Base-by-base conservation (phyloP, 2,797 vertebrate genomes). In the Mus spretus region DNA sequence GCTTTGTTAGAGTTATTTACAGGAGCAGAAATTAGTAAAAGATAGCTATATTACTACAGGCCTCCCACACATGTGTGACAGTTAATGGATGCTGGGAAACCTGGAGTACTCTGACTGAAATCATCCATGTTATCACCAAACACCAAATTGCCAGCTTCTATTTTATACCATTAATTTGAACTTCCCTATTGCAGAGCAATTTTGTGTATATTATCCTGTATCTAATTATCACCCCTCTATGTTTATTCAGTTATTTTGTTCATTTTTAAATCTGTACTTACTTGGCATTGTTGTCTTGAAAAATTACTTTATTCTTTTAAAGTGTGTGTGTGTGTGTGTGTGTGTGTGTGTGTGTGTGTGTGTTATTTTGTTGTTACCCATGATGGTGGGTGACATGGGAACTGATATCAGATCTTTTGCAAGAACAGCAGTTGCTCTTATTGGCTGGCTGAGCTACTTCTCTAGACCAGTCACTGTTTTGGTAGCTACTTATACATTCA, bases 171-270 rank as follows among this genome's bases (percentile, higher is more conserved):
- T 53, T 67, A 75, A 70, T 20, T 14, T 80, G 15, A 90, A 61
- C 34, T 59, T 90, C 0, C 19, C 57, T 61, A n/a, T 75, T 90
- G 0, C 79, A 75, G 24, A 70, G 44, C 9, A 78, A 65, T 74
- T 53, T n/a, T 90, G 12, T 40, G 24, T 26, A 57, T 80, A 17
- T 93, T 83, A 57, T 84, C 63, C 72, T 87, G 22, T 34, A 9
- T 31, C 34, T 93, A 61, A 40, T 79, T 92, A 22, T 57, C 24
- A 80, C 63, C 4, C 86, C 34, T 79, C 74, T n/a, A 70, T 40
- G 15, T 75, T 26, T 96, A 57, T 70, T 63, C 14, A 81, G 75
- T 81, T 95, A 10, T 82, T 94, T 94, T 89, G 13, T 37, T 37
- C 22, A 87, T 59, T 94, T 70, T 63, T 24, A 31, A 79, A 89